These are phyloP conservation scores for Phalera bucephala DNA, from an alignment of 2,888 invertebrate species.

Conservation along the genomic window DNA sequence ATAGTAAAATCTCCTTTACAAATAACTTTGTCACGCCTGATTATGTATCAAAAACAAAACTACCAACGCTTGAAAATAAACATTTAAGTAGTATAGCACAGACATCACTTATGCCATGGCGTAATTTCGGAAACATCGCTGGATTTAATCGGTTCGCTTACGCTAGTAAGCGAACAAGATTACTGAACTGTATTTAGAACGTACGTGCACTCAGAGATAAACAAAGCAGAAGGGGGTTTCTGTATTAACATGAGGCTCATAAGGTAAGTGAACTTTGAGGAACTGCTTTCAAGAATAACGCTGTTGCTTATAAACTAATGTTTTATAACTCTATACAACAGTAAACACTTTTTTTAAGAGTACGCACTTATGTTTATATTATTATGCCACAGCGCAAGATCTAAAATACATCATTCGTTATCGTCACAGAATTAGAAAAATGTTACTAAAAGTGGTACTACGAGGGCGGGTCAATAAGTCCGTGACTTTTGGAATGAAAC, in stretches of 20 bases:
- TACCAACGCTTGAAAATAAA: constrained; percentile 11
- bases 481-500: too few species aligned
- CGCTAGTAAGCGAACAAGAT: constrained; percentile 34
- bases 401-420: too few species aligned
- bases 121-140: constrained; percentile 16
- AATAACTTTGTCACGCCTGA: constrained; percentile 20
- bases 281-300: constrained; percentile 5
- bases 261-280: constrained; percentile 44
- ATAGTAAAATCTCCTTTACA: constrained; percentile 20
- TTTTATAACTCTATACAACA: too few species aligned
- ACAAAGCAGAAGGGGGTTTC: constrained; percentile 48
- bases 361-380: too few species aligned
- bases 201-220: constrained; percentile 55
- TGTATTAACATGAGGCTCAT: constrained; percentile 28
- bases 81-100: constrained; percentile 17
- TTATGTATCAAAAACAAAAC: constrained; percentile 13
- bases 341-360: too few species aligned
- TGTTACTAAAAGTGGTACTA: too few species aligned
- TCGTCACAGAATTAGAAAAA: too few species aligned
- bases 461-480: too few species aligned
- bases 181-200: constrained; percentile 50
- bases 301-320: not conserved
- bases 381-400: too few species aligned
- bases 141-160: constrained; percentile 29
- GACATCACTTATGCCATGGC: constrained; percentile 10